Conservation (phyloP, 2,797 vertebrate genomes). For the Carduelis carduelis region DNA sequence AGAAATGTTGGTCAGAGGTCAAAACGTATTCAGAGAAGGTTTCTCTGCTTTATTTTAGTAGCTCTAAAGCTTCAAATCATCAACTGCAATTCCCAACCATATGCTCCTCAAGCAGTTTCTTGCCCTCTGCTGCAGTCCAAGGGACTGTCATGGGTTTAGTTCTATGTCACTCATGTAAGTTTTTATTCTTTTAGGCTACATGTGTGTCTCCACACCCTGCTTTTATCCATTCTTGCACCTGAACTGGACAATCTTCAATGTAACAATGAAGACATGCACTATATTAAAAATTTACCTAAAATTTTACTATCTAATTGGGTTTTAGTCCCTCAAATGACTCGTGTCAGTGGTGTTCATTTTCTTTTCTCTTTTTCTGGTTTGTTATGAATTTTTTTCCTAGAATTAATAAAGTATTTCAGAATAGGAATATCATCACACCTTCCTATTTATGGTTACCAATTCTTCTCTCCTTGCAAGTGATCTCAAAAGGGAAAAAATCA, state of each 20-base stretch:
- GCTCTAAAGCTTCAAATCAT: not conserved
- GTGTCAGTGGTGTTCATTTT: not conserved
- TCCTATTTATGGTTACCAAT: not conserved
- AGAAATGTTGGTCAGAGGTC: not conserved
- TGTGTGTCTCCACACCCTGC: not conserved
- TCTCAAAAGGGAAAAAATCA: not conserved
- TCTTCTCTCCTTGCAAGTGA: not conserved
- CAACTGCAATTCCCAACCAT: not conserved
- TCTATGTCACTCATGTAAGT: not conserved
- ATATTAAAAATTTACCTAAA: not conserved
- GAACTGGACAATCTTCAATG: not conserved
- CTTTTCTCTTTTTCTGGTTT: not conserved
- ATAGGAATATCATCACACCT: not conserved
- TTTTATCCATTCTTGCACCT: not conserved
- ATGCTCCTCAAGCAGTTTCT: not conserved
- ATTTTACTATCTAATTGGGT: not conserved
- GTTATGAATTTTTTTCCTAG: not conserved
- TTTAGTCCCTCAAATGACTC: not conserved
- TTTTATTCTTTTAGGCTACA: not conserved
- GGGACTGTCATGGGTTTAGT: not conserved
- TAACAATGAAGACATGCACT: not conserved
- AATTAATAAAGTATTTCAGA: not conserved
- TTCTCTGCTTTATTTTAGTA: not conserved
- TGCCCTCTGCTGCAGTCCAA: not conserved
- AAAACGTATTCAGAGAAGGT: not conserved